Evolutionary conservation across 2,113 vertebrate species (phyloP), one percentile per base, ranked within the genome.

Genomic region (Callipepla californica): DNA sequence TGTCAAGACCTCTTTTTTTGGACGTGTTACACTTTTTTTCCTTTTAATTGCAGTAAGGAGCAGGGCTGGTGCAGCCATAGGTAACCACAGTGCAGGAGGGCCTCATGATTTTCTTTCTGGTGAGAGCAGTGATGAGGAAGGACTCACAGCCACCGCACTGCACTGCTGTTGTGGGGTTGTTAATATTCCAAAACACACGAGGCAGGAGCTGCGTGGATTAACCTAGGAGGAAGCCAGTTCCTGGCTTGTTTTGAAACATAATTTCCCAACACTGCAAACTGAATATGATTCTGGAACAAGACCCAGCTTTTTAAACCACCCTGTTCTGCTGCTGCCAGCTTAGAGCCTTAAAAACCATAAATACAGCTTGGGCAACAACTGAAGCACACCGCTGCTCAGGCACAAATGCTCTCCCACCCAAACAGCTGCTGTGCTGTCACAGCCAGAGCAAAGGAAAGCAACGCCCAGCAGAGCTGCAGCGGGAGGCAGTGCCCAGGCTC

Each of bases 191-290:
- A 82, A 89, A 45, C 78, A 74, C 78, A 28, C 80, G 3, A 61
- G 70, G 72, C 90, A 72, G 87, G 44, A 92, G 48, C 68, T 0
- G 9, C 72, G 10, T 3, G 73, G 91, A 87, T 93, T 80, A 78
- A 45, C 89, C 51, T 2, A 15, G 32, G 17, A 68, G 65, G 75
- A 40, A 73, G 21, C 8, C 42, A 18, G 32, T 50, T 81, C 89
- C 81, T 65, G 93, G 68, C 84, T 93, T 84, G 76, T 85, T 95
- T 91, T 17, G 85, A 91, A 91, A 94, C 32, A 55, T 13, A 85
- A 25, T 83, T 13, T 72, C 73, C 87, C 48, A 62, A 50, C 76
- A 13, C 79, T 53, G 90, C 68, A 87, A 90, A 69, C 83, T 19
- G 69, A 80, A 34, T 3, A 51, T 70, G 75, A 62, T 0, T 72